Evolutionary conservation across 2,888 invertebrate species (phyloP).

Genomic region (Drosophila robusta): DNA sequence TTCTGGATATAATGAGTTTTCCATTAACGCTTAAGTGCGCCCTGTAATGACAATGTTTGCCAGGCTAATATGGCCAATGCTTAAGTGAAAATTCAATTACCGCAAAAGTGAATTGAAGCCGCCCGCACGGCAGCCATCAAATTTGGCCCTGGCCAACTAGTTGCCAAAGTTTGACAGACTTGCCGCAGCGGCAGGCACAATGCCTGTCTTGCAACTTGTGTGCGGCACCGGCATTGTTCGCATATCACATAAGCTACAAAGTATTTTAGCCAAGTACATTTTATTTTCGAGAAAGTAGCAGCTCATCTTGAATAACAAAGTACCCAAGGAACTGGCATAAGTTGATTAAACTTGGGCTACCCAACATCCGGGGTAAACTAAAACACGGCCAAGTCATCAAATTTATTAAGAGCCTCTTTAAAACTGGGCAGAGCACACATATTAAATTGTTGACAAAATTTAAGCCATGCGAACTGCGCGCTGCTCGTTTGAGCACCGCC

Average conservation of each 20-base stretch:
- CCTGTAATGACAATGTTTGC: constrained; percentile 57
- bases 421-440: constrained; percentile 30
- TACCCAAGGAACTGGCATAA: constrained; percentile 17
- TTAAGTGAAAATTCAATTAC: constrained; percentile 72
- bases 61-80: constrained; percentile 19
- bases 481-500: constrained; percentile 2
- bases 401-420: constrained; percentile 27
- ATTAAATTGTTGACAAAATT: constrained; percentile 57
- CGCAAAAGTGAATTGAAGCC: constrained; percentile 42
- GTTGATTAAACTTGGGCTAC: constrained; percentile 17
- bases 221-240: constrained; percentile 1
- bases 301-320: constrained; percentile 19
- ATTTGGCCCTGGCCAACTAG: not conserved
- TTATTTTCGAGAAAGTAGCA: not conserved
- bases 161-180: constrained; percentile 4
- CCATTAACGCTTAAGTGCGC: constrained; percentile 71
- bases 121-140: constrained; percentile 6
- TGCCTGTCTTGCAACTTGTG: constrained; percentile 16
- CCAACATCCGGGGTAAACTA: not conserved
- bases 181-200: constrained; percentile 14
- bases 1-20: constrained; percentile 65
- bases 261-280: constrained; percentile 18
- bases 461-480: constrained; percentile 9
- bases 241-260: constrained; percentile 14
- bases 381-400: constrained; percentile 21